A percentile compares a stretch with the other conserved stretches of the same genome.
Evolutionary conservation across 2,113 vertebrate species (phyloP).

Genomic region (Mastomys coucha): DNA sequence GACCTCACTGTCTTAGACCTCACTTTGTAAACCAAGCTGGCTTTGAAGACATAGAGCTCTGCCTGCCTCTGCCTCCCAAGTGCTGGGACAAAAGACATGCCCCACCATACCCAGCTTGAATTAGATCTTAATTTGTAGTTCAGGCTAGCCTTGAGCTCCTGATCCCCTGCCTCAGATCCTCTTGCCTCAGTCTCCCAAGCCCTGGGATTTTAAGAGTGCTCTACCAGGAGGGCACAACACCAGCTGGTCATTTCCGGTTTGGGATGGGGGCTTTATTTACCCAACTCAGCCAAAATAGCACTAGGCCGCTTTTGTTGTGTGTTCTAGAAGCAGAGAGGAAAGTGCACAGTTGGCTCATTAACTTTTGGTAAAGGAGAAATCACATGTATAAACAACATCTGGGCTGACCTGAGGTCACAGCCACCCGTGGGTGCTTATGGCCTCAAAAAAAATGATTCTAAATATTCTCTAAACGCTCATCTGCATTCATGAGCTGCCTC

Average conservation of each 20-base stretch:
- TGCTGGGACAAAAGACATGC: neutral
- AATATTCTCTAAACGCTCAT: neutral
- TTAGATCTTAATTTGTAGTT: neutral
- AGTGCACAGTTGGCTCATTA: rapidly evolving
- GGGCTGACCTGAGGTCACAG: neutral
- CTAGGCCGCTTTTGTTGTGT: neutral
- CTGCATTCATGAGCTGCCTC: neutral
- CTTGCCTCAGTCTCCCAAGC: neutral
- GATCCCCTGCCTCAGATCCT: neutral
- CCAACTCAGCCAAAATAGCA: neutral
- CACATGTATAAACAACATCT: neutral
- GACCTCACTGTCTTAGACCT: neutral
- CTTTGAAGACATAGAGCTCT: neutral
- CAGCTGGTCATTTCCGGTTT: no score
- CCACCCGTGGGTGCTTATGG: neutral
- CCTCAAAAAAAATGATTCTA: neutral
- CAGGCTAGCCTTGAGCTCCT: neutral
- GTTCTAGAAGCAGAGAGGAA: neutral
- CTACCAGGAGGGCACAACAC: no score
- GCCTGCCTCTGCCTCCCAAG: neutral
- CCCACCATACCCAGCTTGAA: neutral
- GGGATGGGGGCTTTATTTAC: neutral
- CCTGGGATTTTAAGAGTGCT: neutral
- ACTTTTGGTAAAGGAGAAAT: neutral
- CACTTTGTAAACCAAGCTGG: neutral